A percentile compares a stretch with the other conserved stretches of the same genome.
Conservation (phyloP, 1,140 invertebrate species). For the Pogonomyrmex californicus region DNA sequence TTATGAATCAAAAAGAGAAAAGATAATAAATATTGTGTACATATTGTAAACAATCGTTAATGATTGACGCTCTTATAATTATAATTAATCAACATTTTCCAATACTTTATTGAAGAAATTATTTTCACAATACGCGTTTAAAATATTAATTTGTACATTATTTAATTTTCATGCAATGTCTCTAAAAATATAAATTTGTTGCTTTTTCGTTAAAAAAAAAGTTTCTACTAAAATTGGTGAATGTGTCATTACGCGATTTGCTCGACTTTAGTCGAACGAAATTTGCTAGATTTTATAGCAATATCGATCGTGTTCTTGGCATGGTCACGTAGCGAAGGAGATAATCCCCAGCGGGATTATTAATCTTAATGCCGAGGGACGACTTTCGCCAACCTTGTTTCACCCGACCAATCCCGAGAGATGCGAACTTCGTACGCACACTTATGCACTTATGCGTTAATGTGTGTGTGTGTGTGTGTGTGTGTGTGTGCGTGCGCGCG, state of each 20-base stretch:
- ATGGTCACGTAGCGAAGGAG: conserved; percentile 27
- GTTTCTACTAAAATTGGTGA: conserved; percentile 4
- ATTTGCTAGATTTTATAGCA: conserved; percentile 1
- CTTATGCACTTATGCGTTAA: no score
- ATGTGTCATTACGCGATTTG: neutral
- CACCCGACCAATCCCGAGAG: neutral
- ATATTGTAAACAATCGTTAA: neutral
- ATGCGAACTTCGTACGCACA: conserved; percentile 1
- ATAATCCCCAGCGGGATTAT: conserved; percentile 52
- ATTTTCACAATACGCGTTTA: no score
- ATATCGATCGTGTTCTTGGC: conserved; percentile 3
- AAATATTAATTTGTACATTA: neutral
- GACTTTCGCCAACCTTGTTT: conserved; percentile 71
- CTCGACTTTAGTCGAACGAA: neutral
- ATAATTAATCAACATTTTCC: neutral
- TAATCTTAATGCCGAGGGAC: conserved; percentile 55
- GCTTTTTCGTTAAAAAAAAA: neutral
- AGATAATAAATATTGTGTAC: no score
- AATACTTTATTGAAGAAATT: neutral
- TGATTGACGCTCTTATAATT: neutral
- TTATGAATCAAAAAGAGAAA: neutral
- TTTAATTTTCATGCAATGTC: neutral
- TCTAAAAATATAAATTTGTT: neutral
- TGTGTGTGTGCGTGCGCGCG: no score
- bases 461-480: no score